Evolutionary conservation across 2,113 vertebrate species (phyloP).

Genomic region (Paradoxurus hermaphroditus): DNA sequence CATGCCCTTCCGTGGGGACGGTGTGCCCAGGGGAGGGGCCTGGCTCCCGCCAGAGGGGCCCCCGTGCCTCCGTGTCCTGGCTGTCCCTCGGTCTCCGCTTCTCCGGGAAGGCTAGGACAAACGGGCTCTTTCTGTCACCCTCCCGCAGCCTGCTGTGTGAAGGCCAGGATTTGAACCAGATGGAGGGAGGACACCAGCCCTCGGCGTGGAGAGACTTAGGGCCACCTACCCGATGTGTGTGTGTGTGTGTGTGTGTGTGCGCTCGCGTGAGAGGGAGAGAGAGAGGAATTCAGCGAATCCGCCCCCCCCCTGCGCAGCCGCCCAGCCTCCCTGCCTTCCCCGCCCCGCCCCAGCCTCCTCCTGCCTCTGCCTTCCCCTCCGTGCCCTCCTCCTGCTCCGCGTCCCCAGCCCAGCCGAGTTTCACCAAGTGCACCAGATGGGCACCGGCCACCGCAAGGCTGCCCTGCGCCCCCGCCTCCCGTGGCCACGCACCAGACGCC

Average conservation of each 20-base stretch:
- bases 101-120: not conserved
- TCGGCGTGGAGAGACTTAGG: not conserved
- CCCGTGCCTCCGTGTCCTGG: not conserved
- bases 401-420: not conserved
- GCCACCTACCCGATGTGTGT: not conserved
- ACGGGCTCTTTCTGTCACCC: not conserved
- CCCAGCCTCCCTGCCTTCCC: not conserved
- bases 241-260: not conserved
- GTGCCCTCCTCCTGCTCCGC: not conserved
- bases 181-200: not conserved
- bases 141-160: constrained; percentile 37
- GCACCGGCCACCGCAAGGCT: not conserved
- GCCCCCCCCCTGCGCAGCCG: not conserved
- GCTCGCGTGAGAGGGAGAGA: not conserved
- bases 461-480: no score
- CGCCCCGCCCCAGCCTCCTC: rapidly evolving
- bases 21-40: not conserved
- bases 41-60: not conserved
- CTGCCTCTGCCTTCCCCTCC: not conserved
- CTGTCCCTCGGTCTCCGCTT: not conserved
- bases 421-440: not conserved
- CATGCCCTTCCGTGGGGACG: not conserved
- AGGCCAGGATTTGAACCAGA: not conserved
- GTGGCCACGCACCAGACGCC: not conserved
- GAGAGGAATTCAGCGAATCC: not conserved